phyloP scores from a whole-genome alignment of 30 jellyfish, hydroid and myxozoan species.

The Phacellophora camtschatica region DNA sequence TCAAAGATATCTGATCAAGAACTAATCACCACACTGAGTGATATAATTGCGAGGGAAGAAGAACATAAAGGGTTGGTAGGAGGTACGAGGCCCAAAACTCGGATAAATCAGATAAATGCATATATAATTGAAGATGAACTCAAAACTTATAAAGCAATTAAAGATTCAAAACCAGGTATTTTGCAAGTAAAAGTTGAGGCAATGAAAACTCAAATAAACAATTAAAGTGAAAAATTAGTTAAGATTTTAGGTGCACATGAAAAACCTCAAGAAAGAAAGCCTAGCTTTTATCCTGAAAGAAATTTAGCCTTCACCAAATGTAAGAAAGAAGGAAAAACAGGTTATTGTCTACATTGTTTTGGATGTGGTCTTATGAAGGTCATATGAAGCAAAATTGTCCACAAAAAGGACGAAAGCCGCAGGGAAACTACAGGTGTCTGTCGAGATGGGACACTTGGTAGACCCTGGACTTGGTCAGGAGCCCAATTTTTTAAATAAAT shows the following conservation, averaged over 20 bases:
- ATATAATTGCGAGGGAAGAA: neutral
- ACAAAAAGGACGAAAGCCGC: neutral
- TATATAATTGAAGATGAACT: neutral
- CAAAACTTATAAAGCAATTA: neutral
- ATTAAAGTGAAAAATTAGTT: neutral
- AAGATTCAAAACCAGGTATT: slow-evolving; percentile 12
- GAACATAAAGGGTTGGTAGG: neutral
- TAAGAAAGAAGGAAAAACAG: neutral
- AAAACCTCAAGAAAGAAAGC: neutral
- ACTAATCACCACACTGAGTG: neutral
- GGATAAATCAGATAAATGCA: neutral
- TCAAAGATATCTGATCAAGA: neutral
- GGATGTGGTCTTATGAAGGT: slow-evolving; percentile 22
- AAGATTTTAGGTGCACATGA: neutral
- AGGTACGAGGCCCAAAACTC: neutral
- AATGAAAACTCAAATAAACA: neutral
- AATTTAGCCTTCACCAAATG: neutral
- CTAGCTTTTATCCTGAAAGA: neutral
- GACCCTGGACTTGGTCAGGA: slow-evolving; percentile 2
- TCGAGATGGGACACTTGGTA: slow-evolving; percentile 16
- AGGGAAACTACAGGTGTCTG: slow-evolving; percentile 25
- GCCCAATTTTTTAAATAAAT: neutral
- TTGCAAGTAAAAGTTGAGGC: slow-evolving; percentile 14
- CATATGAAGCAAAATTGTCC: slow-evolving; percentile 35
- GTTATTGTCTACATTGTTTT: slow-evolving; percentile 20